These are phyloP conservation scores for Nothocercus nigrocapillus DNA, from an alignment of 2,113 vertebrate species.

Conservation along the genomic window DNA sequence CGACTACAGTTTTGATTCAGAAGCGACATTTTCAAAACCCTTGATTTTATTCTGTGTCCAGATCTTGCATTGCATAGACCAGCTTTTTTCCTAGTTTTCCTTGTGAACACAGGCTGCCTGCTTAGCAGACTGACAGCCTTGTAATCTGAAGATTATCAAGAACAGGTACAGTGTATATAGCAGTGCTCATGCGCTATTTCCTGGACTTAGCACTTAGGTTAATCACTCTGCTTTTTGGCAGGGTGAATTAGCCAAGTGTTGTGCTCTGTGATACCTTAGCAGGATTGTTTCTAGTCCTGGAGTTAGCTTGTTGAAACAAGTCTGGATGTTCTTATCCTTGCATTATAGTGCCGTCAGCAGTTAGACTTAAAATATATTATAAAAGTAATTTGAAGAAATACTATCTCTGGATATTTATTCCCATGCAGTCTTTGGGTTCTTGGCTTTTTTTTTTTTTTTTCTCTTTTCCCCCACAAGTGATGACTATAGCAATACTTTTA, in stretches of 20 bases:
- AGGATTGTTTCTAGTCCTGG: neutral
- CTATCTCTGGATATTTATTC: neutral
- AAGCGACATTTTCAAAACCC: neutral
- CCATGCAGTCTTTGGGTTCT: neutral
- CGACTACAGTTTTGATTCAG: neutral
- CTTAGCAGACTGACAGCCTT: neutral
- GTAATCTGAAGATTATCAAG: neutral
- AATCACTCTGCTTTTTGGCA: conserved; percentile 30
- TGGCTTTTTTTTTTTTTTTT: neutral
- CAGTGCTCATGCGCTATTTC: neutral
- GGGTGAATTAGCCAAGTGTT: conserved; percentile 15
- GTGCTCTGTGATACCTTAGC: neutral
- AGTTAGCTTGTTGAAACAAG: conserved; percentile 45
- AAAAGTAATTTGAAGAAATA: neutral
- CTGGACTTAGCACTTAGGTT: neutral
- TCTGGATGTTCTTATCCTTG: neutral
- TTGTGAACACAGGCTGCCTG: neutral
- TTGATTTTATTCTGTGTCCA: neutral
- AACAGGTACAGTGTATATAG: neutral
- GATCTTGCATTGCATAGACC: neutral
- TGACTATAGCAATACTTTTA: neutral
- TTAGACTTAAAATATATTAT: neutral
- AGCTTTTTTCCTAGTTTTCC: neutral
- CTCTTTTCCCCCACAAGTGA: neutral
- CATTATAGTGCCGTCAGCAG: neutral